A percentile compares a stretch with the other conserved stretches of the same genome.
Evolutionary conservation across 2,113 vertebrate species (phyloP).

Genomic region (Albula goreensis): DNA sequence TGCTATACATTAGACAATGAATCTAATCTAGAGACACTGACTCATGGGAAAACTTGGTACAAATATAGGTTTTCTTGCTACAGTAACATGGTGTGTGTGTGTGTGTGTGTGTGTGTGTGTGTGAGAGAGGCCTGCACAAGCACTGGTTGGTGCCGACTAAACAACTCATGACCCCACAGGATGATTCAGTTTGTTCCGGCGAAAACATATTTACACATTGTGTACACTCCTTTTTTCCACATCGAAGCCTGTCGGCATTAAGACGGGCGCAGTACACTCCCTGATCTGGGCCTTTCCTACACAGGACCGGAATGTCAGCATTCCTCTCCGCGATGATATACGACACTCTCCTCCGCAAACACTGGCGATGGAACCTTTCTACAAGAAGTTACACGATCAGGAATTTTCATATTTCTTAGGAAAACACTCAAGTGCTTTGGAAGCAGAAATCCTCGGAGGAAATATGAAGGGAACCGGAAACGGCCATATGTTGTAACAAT

Average conservation of each 20-base stretch:
- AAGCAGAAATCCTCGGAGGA: neutral
- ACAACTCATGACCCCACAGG: neutral
- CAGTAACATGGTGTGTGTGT: neutral
- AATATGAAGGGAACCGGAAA: neutral
- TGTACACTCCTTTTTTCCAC: neutral
- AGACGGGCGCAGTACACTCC: neutral
- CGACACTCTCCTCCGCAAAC: slow-evolving; percentile 20
- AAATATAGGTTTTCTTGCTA: neutral
- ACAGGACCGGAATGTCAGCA: slow-evolving; percentile 48
- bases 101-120: too few relatives aligned
- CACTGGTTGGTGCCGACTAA: neutral
- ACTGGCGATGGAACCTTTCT: neutral
- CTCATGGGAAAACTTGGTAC: neutral
- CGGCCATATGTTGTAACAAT: neutral
- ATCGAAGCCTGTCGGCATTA: neutral
- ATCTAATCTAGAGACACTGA: neutral
- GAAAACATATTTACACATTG: neutral
- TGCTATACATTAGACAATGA: neutral
- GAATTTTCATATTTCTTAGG: slow-evolving; percentile 19
- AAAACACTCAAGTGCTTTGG: neutral
- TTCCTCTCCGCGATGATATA: slow-evolving; percentile 39
- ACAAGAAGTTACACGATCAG: slow-evolving; percentile 2
- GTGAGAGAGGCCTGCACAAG: neutral
- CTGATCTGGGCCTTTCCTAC: neutral
- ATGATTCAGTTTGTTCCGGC: neutral